Evolutionary conservation across 2,113 vertebrate genomes (phyloP), one percentile per base, ranked within the genome.

Genomic region (Sorex fumeus): DNA sequence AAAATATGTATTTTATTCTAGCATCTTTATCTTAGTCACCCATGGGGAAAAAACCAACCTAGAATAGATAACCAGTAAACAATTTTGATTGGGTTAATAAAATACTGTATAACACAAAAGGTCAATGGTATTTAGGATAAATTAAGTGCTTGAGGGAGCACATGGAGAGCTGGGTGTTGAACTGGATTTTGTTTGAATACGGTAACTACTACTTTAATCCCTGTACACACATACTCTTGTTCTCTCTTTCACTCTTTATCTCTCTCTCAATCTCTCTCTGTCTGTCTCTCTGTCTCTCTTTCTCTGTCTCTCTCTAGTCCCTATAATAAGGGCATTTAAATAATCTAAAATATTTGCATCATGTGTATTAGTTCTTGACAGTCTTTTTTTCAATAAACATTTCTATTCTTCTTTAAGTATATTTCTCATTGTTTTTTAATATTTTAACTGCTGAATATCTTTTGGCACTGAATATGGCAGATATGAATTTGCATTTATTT

Each of bases 401-500:
- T 82, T 91, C 21, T 16, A 13, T 87, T 91, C 32, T 86, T 36
- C 23, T 74, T 72, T 6, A 90, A 76, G 28, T 36, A 0, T 47
- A 3, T 64, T 91, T 57, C 66, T 69, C 7, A 67, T 19, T 93
- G 36, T 18, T 28, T 30, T 28, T 86, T 92, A 75, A 60, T 75
- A 47, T 47, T 89, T 57, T 89, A 21, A 83, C 7, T 40, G 15
- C 40, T 28, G 13, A 78, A 12, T 62, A 32, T 76, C 32, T 71
- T 91, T 83, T 43, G n/a, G 27, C 13, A 72, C 3, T 53, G 36
- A 67, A 27, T 69, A 40, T 2, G 72, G 7, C 19, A 66, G 60
- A 84, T 3, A 28, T 78, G 34, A 75, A 87, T 16, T 25, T 74
- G 0, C 3, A 70, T 69, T 91, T 43, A 93, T 81, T 50, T 89